phyloP scores from a whole-genome alignment of 2,797 vertebrate species.

The Lagorchestes hirsutus region DNA sequence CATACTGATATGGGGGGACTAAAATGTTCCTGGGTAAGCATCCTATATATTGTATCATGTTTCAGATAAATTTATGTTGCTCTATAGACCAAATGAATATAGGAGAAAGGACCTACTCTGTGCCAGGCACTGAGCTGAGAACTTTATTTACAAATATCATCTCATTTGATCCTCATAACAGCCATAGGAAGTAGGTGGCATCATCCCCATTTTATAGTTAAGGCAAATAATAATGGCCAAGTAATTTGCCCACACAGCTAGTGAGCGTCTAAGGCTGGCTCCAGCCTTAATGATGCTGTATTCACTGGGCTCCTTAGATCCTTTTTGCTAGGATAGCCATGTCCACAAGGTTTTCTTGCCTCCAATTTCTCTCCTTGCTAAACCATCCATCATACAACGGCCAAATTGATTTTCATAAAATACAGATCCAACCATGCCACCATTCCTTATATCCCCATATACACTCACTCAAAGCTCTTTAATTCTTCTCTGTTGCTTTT shows the following conservation, averaged over 20 bases:
- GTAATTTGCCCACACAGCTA: constrained; percentile 45
- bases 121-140: not conserved
- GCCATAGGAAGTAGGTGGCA: constrained; percentile 5
- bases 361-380: not conserved
- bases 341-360: not conserved
- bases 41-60: not conserved
- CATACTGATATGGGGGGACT: not conserved
- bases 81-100: not conserved
- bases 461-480: not conserved
- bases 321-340: too few relatives aligned
- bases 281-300: not conserved
- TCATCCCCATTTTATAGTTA: not conserved
- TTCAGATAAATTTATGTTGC: not conserved
- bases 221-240: constrained; percentile 31
- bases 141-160: constrained; percentile 42
- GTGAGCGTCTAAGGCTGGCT: constrained; percentile 41
- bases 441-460: not conserved
- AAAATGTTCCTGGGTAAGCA: not conserved
- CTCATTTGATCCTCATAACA: constrained; percentile 54
- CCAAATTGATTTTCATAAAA: not conserved
- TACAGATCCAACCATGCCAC: not conserved
- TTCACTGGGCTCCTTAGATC: not conserved
- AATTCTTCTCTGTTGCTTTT: not conserved
- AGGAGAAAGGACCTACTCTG: not conserved
- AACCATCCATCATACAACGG: not conserved